Percentiles rank a stretch among this genome's conserved stretches.
Conservation (phyloP, 2,888 invertebrate genomes). For the Argyra leucocephala region DNA sequence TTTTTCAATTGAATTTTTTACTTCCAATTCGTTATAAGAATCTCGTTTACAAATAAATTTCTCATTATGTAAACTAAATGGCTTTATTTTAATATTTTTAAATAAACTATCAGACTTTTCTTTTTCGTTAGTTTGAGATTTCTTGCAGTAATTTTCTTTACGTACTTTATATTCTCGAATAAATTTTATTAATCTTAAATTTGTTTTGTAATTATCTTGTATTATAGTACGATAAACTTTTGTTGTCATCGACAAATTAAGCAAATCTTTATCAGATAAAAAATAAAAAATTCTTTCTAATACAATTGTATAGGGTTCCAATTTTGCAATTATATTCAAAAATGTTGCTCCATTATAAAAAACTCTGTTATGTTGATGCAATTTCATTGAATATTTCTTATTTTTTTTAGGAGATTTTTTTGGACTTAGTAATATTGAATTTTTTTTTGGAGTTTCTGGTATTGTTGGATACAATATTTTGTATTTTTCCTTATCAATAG, state of each 20-base stretch:
- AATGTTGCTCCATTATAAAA: constrained; percentile 18
- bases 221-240: constrained; percentile 14
- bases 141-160: constrained; percentile 19
- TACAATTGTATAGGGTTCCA: constrained; percentile 18
- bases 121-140: neutral
- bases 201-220: constrained; percentile 14
- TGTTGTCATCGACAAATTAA: constrained; percentile 16
- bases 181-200: constrained; percentile 12
- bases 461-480: constrained; percentile 22
- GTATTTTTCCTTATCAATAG: constrained; percentile 16
- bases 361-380: constrained; percentile 7
- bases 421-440: neutral
- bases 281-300: constrained; percentile 19
- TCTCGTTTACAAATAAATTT: constrained; percentile 15
- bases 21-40: neutral
- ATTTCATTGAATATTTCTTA: neutral
- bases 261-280: constrained; percentile 18
- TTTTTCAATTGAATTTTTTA: neutral
- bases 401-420: neutral
- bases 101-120: constrained; percentile 4
- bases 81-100: constrained; percentile 7
- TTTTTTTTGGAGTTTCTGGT: constrained; percentile 20
- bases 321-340: constrained; percentile 21
- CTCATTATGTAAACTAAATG: constrained; percentile 18
- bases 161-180: constrained; percentile 14